Percentiles rank a stretch among this genome's conserved stretches.
phyloP scores from a whole-genome alignment of 2,888 invertebrate genomes.

The Erebia palarica region DNA sequence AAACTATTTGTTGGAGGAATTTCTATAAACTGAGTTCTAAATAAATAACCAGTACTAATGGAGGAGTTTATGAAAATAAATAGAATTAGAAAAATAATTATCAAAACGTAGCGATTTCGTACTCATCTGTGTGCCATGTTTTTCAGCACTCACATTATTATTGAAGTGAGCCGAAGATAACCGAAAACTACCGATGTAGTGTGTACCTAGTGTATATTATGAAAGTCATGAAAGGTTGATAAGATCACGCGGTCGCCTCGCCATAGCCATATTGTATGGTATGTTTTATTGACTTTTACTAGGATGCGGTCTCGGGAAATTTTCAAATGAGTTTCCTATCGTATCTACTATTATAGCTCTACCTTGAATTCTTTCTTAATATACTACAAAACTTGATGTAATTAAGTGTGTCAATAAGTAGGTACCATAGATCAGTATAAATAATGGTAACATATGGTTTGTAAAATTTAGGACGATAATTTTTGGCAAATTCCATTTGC shows the following conservation, averaged over 20 bases:
- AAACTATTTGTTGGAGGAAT: too few relatives aligned
- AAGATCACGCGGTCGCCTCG: constrained; percentile 41
- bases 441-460: too few relatives aligned
- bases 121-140: neutral
- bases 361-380: too few relatives aligned
- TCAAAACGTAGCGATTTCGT: neutral
- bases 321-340: constrained; percentile 21
- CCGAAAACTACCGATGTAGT: constrained; percentile 39
- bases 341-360: neutral
- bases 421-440: too few relatives aligned
- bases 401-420: too few relatives aligned
- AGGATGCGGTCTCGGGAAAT: constrained; percentile 19
- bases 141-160: constrained; percentile 31
- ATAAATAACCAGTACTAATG: too few relatives aligned
- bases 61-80: too few relatives aligned
- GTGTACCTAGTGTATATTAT: constrained; percentile 28
- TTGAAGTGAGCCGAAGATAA: constrained; percentile 39
- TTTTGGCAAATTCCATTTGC: too few relatives aligned
- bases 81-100: too few relatives aligned
- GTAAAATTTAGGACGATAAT: too few relatives aligned
- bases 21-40: too few relatives aligned
- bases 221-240: constrained; percentile 46
- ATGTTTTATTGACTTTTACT: constrained; percentile 41
- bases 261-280: constrained; percentile 40
- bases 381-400: too few relatives aligned